Evolutionary conservation across 2,888 invertebrate species (phyloP), one percentile per base, ranked within the genome.

Genomic region (Sminthurides aquaticus): DNA sequence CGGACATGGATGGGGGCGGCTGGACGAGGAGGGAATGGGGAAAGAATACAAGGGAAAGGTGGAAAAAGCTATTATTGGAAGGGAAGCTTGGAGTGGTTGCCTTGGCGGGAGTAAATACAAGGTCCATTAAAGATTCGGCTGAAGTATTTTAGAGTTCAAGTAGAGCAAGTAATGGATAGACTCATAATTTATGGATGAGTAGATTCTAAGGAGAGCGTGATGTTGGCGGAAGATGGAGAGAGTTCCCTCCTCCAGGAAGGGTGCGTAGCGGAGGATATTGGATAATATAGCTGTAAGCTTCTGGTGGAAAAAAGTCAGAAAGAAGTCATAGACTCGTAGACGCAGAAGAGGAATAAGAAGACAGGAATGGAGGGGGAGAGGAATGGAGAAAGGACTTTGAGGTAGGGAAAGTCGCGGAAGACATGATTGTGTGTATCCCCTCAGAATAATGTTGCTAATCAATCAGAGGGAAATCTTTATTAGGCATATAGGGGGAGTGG

Each of bases 381-480:
- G n/a, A n/a, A n/a, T n/a, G n/a, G n/a, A n/a, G n/a, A n/a, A n/a
- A n/a, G n/a, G n/a, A n/a, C n/a, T n/a, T n/a, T n/a, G n/a, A n/a
- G n/a, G n/a, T n/a, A n/a, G n/a, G n/a, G n/a, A n/a, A n/a, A n/a
- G n/a, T n/a, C n/a, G n/a, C n/a, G n/a, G n/a, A n/a, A 52, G 52
- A 52, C 27, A 59, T 64, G 64, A 64, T 56, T 56, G 60, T 48
- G 26, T 57, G 52, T 8, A 52, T 52, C 18, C 52, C 43, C 43
- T 34, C 43, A 34, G 43, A 52, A 52, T 52, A 67, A 67, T 61
- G 58, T 61, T 58, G 49, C 61, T 68, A 68, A 68, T 68, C 68
- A 68, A 68, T 66, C 68, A 68, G 68, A 64, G 49, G 52, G 62
- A 68, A 64, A 60, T 62, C 63, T 68, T 63, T 67, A 67, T 65